phyloP scores from a whole-genome alignment of 2,888 invertebrate genomes.

The Rhagophthalmus giganteus region DNA sequence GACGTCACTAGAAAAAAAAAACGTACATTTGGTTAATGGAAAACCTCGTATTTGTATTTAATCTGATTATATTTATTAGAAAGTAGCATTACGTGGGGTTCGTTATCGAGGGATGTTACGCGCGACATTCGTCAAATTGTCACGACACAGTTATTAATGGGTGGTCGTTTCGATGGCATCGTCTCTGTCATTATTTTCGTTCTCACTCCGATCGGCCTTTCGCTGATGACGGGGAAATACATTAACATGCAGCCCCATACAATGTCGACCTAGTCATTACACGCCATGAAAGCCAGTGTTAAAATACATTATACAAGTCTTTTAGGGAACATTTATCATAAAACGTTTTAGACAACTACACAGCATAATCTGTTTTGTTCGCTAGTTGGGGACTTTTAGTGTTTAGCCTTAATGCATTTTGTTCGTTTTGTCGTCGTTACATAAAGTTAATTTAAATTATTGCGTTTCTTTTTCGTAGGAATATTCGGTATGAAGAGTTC shows the following conservation, averaged over 20 bases:
- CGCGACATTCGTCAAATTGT: constrained; percentile 53
- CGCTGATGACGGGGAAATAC: constrained; percentile 50
- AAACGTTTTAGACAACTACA: constrained; percentile 38
- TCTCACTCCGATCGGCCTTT: constrained; percentile 33
- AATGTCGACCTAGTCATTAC: constrained; percentile 53
- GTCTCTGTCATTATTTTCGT: constrained; percentile 33
- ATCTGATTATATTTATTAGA: constrained; percentile 35
- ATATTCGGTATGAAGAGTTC: constrained; percentile 67
- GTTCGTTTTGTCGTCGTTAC: constrained; percentile 1
- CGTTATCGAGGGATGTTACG: constrained; percentile 62
- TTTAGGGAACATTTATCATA: constrained; percentile 47
- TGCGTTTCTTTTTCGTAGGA: constrained; percentile 53
- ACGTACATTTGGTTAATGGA: constrained; percentile 28
- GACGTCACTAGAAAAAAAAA: constrained; percentile 3
- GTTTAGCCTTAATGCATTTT: constrained; percentile 2
- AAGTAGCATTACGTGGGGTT: constrained; percentile 23
- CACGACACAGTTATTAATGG: constrained; percentile 53
- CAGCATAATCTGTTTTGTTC: constrained; percentile 21
- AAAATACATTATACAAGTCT: constrained; percentile 50
- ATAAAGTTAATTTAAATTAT: constrained; percentile 4
- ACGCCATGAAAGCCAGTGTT: constrained; percentile 51
- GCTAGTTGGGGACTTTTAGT: constrained; percentile 7
- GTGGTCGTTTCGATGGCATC: constrained; percentile 46
- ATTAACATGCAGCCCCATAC: constrained; percentile 53
- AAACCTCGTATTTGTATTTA: constrained; percentile 31